Conservation (phyloP, 2,888 invertebrate genomes). For the Volucella zonaria region DNA sequence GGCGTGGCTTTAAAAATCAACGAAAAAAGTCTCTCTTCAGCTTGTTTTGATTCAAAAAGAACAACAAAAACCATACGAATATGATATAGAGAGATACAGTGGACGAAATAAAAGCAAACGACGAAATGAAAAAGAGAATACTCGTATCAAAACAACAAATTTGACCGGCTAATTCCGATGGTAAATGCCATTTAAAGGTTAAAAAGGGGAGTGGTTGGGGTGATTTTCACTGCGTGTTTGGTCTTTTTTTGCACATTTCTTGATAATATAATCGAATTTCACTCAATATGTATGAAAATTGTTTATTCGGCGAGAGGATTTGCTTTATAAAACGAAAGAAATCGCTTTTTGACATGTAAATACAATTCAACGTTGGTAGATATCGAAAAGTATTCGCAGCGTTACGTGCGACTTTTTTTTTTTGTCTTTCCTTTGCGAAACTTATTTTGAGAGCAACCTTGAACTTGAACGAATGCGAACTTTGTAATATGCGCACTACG, state of each 20-base stretch:
- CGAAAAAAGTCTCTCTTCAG: conserved; percentile 5
- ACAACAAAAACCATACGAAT: neutral
- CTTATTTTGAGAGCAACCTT: conserved; percentile 51
- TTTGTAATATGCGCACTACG: conserved; percentile 35
- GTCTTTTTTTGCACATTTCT: neutral
- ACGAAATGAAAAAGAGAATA: conserved; percentile 14
- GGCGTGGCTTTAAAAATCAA: neutral
- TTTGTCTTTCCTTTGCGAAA: neutral
- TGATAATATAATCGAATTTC: conserved; percentile 23
- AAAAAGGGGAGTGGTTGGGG: neutral
- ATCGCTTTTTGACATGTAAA: neutral
- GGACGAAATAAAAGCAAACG: neutral
- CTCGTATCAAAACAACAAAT: conserved; percentile 24
- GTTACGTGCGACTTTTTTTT: neutral
- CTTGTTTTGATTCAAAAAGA: conserved; percentile 37
- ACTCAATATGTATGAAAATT: conserved; percentile 23
- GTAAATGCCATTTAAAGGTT: conserved; percentile 13
- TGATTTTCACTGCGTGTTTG: neutral
- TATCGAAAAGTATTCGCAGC: too few relatives aligned
- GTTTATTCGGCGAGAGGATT: conserved; percentile 12
- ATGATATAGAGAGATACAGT: too few relatives aligned
- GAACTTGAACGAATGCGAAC: conserved; percentile 53
- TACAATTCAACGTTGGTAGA: neutral
- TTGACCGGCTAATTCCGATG: conserved; percentile 44
- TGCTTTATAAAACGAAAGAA: conserved; percentile 4